Evolutionary conservation across 2,797 vertebrate species (phyloP).

Genomic region (Enoplosus armatus): DNA sequence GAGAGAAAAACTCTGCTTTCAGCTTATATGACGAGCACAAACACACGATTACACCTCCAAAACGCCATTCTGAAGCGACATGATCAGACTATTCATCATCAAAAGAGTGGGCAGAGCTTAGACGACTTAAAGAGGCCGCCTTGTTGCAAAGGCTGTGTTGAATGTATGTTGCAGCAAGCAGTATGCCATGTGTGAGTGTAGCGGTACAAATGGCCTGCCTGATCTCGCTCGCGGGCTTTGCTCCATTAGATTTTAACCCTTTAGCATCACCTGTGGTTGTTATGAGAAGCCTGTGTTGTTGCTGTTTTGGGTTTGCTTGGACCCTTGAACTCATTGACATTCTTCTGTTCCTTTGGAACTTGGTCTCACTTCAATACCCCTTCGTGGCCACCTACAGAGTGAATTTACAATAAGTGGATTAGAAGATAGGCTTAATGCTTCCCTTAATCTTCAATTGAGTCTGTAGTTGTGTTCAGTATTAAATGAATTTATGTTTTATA

Average conservation of each 20-base stretch:
- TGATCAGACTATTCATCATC: not conserved
- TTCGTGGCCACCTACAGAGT: constrained; percentile 31
- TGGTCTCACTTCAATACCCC: constrained; percentile 20
- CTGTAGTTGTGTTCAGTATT: not conserved
- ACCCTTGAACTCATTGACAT: constrained; percentile 43
- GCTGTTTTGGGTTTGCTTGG: constrained; percentile 41
- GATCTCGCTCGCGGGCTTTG: not conserved
- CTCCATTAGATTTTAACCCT: not conserved
- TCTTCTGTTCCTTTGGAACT: constrained; percentile 31
- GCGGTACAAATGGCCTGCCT: not conserved
- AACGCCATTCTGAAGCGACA: not conserved
- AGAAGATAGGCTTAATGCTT: not conserved
- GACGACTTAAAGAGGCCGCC: not conserved
- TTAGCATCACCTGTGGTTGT: not conserved
- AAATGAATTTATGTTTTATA: not conserved
- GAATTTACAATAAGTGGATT: not conserved
- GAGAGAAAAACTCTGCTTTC: not conserved
- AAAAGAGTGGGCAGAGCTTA: not conserved
- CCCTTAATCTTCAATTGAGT: not conserved
- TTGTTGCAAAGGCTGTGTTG: not conserved
- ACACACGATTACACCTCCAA: not conserved
- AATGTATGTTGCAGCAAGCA: not conserved
- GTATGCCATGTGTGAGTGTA: not conserved
- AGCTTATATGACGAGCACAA: not conserved
- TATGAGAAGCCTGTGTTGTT: constrained; percentile 15